These are phyloP conservation scores for Microcebus jonahi DNA, from an alignment of 2,113 vertebrate genomes.

Conservation along the genomic window DNA sequence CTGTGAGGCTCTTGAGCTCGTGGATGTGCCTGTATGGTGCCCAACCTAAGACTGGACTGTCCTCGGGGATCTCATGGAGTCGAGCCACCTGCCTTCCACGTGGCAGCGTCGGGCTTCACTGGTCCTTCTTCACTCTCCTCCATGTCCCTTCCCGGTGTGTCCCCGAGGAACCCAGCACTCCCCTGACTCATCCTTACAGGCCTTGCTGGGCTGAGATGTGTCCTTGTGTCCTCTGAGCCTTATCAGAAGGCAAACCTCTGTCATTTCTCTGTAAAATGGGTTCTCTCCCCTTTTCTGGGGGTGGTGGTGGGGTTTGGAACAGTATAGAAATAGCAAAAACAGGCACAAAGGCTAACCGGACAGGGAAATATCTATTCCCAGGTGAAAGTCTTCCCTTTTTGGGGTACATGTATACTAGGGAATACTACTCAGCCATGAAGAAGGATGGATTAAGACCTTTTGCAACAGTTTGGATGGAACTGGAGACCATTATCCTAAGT, in stretches of 20 bases:
- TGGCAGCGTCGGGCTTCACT: fast-evolving
- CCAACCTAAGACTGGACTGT: neutral
- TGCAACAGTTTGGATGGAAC: too few species aligned
- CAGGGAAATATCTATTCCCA: neutral
- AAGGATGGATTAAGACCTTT: too few species aligned
- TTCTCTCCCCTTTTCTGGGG: neutral
- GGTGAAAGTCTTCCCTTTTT: neutral
- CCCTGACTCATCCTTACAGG: neutral
- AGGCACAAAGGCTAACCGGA: neutral
- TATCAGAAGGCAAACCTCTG: neutral
- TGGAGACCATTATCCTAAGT: too few species aligned
- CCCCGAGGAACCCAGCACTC: neutral
- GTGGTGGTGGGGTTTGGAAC: neutral
- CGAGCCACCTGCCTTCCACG: neutral
- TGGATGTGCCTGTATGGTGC: neutral
- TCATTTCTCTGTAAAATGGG: neutral
- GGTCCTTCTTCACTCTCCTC: neutral
- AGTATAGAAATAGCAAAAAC: neutral
- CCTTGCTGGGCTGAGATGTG: neutral
- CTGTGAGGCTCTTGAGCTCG: neutral
- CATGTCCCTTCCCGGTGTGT: neutral
- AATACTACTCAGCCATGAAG: too few species aligned
- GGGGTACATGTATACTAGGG: neutral
- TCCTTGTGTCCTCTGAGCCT: neutral
- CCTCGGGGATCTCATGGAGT: neutral